phyloP scores from a whole-genome alignment of 2,888 invertebrate species.

The Gandaritis pyraliata region DNA sequence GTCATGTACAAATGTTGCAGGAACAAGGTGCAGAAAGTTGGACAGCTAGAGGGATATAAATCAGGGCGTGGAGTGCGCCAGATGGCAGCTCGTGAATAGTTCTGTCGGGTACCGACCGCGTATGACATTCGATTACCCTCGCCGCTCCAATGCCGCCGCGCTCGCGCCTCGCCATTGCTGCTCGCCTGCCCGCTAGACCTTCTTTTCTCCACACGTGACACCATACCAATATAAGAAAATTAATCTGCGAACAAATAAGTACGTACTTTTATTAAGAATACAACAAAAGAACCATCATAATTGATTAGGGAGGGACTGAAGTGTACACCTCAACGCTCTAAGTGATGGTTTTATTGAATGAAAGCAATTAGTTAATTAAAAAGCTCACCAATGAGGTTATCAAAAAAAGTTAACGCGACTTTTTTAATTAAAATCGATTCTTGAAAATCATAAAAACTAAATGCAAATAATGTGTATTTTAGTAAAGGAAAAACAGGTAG shows the following conservation, averaged over 20 bases:
- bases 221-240: conserved; percentile 40
- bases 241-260: conserved; percentile 35
- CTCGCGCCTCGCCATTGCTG: conserved; percentile 29
- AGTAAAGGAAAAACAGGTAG: too few species aligned
- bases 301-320: too few species aligned
- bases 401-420: too few species aligned
- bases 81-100: conserved; percentile 71
- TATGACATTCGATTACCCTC: conserved; percentile 79
- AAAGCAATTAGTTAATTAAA: too few species aligned
- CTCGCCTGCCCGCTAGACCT: conserved; percentile 30
- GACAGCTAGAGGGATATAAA: conserved; percentile 75
- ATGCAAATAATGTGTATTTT: too few species aligned
- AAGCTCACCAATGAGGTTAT: too few species aligned
- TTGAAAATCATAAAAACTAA: too few species aligned
- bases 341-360: too few species aligned
- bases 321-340: too few species aligned
- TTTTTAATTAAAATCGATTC: too few species aligned
- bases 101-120: conserved; percentile 70
- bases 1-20: conserved; percentile 78
- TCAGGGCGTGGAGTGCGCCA: conserved; percentile 67
- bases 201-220: conserved; percentile 28
- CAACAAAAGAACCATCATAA: too few species aligned
- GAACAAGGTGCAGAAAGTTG: conserved; percentile 80
- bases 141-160: conserved; percentile 12
- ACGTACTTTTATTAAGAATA: neutral